A percentile compares a stretch with the other conserved stretches of the same genome.
Evolutionary conservation across 2,113 vertebrate species (phyloP).

Genomic region (Phyllopteryx taeniolatus): DNA sequence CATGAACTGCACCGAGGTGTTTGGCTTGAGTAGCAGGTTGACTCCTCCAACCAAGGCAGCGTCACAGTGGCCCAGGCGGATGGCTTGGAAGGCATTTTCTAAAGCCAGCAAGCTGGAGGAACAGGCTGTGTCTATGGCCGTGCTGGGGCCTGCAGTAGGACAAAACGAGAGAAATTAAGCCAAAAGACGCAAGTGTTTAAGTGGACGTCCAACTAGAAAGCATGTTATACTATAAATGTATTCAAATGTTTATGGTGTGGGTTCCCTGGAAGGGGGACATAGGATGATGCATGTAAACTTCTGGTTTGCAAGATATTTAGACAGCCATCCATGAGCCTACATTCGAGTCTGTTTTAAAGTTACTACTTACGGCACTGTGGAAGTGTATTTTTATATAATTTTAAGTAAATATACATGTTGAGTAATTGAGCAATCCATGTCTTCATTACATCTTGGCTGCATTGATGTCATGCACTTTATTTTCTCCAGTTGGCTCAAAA

Average conservation of each 20-base stretch:
- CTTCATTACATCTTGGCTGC: no score
- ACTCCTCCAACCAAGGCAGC: constrained; percentile 88
- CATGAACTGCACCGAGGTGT: constrained; percentile 96
- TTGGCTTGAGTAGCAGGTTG: constrained; percentile 88
- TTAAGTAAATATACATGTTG: no score
- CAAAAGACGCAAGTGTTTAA: not conserved
- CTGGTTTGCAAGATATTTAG: not conserved
- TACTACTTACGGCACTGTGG: no score
- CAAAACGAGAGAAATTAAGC: not conserved
- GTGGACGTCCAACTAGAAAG: not conserved
- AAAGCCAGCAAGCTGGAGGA: constrained; percentile 90
- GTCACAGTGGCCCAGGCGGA: constrained; percentile 78
- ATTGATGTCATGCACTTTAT: no score
- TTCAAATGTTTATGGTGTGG: not conserved
- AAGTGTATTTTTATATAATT: no score
- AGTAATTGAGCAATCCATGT: no score
- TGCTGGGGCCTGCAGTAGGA: constrained; percentile 82
- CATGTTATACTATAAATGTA: not conserved
- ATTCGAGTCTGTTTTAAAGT: no score
- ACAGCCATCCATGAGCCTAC: no score
- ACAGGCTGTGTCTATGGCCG: constrained; percentile 91
- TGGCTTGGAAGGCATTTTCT: constrained; percentile 86
- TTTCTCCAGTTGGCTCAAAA: no score
- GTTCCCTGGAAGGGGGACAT: no score
- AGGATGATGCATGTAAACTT: not conserved